A percentile compares a stretch with the other conserved stretches of the same genome.
Evolutionary conservation across 2,113 vertebrate genomes (phyloP).

Genomic region (Engraulis encrasicolus): DNA sequence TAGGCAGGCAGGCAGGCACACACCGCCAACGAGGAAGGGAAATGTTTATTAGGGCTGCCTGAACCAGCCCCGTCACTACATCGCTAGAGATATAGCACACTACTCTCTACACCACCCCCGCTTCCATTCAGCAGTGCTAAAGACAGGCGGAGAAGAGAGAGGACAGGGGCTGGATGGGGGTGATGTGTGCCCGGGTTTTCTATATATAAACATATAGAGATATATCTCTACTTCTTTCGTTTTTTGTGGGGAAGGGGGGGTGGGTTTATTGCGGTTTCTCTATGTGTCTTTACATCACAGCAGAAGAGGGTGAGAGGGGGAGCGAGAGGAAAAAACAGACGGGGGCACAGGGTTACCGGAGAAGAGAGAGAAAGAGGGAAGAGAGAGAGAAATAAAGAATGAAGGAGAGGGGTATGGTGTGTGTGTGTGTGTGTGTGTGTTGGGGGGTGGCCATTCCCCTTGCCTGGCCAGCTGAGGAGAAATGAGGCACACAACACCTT

Average conservation of each 20-base stretch:
- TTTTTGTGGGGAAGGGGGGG: background rate
- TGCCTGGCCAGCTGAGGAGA: constrained; percentile 35
- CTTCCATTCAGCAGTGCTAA: background rate
- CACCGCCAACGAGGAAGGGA: background rate
- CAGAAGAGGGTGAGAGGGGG: background rate
- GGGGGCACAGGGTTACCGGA: background rate
- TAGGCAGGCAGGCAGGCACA: background rate
- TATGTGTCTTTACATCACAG: background rate
- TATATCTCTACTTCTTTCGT: background rate
- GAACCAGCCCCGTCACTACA: background rate
- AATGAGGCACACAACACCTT: constrained; percentile 36
- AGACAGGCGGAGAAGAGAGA: background rate
- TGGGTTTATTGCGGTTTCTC: constrained; percentile 17
- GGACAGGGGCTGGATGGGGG: background rate
- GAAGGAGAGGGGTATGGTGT: background rate
- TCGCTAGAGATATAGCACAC: background rate
- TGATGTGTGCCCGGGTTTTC: background rate
- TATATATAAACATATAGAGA: background rate
- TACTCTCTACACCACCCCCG: background rate
- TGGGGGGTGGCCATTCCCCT: background rate
- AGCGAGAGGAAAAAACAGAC: constrained; percentile 14
- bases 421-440: too few species aligned
- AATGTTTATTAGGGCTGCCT: background rate
- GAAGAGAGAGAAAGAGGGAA: background rate
- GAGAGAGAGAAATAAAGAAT: too few species aligned